These are phyloP conservation scores for Panthera leo DNA, from an alignment of 2,113 vertebrate species.

Conservation along the genomic window DNA sequence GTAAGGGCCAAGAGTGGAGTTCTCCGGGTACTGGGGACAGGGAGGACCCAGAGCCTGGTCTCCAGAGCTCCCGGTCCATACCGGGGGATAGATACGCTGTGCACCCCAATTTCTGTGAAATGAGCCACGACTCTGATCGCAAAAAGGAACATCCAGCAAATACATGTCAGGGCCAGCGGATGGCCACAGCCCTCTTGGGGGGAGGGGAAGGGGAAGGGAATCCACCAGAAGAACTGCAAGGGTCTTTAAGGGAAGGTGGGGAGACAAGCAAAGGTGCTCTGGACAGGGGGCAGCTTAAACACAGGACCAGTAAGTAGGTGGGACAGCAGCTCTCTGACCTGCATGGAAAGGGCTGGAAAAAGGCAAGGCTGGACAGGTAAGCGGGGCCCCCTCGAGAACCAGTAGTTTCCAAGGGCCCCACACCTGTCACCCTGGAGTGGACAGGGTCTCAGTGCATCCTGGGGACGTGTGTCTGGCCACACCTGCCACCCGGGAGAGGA, in stretches of 20 bases:
- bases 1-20: rapidly evolving
- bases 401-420: not conserved
- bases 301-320: rapidly evolving
- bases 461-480: rapidly evolving
- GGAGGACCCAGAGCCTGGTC: rapidly evolving
- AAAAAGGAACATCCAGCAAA: no score
- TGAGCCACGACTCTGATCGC: not conserved
- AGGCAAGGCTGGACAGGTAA: rapidly evolving
- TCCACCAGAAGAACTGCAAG: rapidly evolving
- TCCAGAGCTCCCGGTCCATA: not conserved
- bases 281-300: no score
- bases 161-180: rapidly evolving
- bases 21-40: rapidly evolving
- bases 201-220: not conserved
- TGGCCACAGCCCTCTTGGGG: rapidly evolving
- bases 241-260: not conserved
- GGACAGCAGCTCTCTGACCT: rapidly evolving
- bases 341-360: not conserved
- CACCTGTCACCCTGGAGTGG: rapidly evolving
- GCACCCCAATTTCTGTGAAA: not conserved
- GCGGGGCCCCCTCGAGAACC: not conserved
- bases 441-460: rapidly evolving
- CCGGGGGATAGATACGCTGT: no score
- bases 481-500: rapidly evolving
- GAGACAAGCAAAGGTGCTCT: rapidly evolving